Evolutionary conservation across 2,113 vertebrate species (phyloP), one percentile per base, ranked within the genome.

Genomic region (Peucedramus taeniatus): DNA sequence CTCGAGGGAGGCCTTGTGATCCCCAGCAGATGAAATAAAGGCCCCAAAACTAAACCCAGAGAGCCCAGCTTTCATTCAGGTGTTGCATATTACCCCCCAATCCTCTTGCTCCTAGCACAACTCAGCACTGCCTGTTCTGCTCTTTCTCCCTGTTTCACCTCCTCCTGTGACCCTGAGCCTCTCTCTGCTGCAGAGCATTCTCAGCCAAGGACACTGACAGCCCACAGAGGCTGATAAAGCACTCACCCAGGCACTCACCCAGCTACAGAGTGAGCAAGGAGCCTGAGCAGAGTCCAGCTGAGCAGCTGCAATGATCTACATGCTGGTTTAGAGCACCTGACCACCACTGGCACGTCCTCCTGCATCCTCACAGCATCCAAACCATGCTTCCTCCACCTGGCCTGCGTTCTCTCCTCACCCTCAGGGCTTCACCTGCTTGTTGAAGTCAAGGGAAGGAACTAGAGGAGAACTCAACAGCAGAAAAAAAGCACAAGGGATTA

Each of bases 361-460:
- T 0, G 0, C 33, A 13, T 3, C 56, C 61, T 42, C 56, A 27
- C 1, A 2, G n/a, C 21, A 19, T 26, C 63, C 66, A 86, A 72
- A 72, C 31, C 59, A 24, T 0, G 0, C 22, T 65, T 45, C 51
- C 20, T 74, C 28, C 59, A 31, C 40, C 40, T n/a, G 61, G 28
- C 23, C 63, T 42, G 9, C 11, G 4, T 18, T 42, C 26, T 70
- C 15, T 49, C 75, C 59, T 53, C 3, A 31, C 20, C 37, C 68
- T 69, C 47, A 77, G 54, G 50, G 27, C 59, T 68, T 82, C 4
- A 75, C 13, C 30, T 54, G 24, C 49, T 63, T 35, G 10, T 12
- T 66, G 24, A 76, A 88, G 45, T 35, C 33, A 21, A 83, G 53
- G 27, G 64, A 83, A 51, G n/a, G n/a, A 75, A 15, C 61, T 39